These are phyloP conservation scores for Crypturellus tataupa DNA, from an alignment of 2,797 vertebrate genomes.

Conservation along the genomic window DNA sequence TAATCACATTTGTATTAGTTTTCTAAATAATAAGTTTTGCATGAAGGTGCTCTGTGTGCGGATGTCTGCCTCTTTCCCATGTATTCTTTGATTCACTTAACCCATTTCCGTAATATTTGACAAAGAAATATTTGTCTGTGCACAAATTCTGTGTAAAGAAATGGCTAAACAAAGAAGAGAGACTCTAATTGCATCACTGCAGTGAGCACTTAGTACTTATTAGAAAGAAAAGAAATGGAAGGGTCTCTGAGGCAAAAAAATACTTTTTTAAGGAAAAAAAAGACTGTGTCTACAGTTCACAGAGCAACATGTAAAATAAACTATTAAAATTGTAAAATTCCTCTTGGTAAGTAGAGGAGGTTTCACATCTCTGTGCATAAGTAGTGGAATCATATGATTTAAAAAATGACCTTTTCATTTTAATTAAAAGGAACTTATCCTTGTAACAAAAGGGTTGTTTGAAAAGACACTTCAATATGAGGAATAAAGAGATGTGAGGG, in stretches of 20 bases:
- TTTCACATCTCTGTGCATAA: not conserved
- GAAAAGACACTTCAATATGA: not conserved
- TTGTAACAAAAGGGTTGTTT: not conserved
- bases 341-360: not conserved
- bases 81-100: rapidly evolving
- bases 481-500: not conserved
- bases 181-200: rapidly evolving
- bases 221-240: not conserved
- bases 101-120: not conserved
- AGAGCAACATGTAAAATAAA: not conserved
- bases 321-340: not conserved
- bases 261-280: not conserved
- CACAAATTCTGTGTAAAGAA: not conserved
- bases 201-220: not conserved
- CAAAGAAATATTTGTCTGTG: not conserved
- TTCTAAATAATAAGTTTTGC: not conserved
- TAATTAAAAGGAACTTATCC: not conserved
- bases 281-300: not conserved
- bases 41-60: rapidly evolving
- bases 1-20: not conserved
- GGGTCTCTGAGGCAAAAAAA: not conserved
- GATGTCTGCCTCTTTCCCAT: not conserved
- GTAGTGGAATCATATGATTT: not conserved
- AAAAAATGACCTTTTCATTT: not conserved
- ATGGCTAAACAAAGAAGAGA: not conserved